Percentiles rank a stretch among this genome's conserved stretches.
Conservation (phyloP, 2,113 vertebrate species). For the Struthio camelus region DNA sequence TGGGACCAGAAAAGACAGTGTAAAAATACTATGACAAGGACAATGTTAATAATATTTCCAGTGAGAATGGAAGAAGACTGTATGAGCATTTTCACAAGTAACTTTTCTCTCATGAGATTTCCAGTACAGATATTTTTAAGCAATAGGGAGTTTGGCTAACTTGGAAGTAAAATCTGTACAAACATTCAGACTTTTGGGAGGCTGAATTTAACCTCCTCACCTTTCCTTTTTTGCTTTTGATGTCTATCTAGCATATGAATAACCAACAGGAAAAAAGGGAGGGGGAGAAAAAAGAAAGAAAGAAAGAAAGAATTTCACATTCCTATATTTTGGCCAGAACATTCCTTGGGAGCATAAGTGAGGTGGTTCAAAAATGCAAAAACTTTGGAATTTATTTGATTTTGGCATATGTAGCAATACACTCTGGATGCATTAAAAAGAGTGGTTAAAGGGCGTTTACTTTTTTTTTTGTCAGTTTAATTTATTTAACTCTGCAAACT, state of each 20-base stretch:
- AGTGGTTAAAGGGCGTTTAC: not conserved
- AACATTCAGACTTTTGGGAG: not conserved
- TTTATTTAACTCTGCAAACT: not conserved
- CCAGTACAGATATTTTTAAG: conserved; percentile 22
- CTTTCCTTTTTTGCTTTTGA: conserved; percentile 1
- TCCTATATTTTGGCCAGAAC: conserved; percentile 27
- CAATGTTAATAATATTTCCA: not conserved
- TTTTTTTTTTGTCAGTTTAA: not conserved
- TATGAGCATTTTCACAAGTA: not conserved
- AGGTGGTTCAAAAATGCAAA: conserved; percentile 19
- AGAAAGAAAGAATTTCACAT: conserved; percentile 11
- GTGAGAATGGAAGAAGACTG: not conserved
- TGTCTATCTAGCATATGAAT: conserved; percentile 1
- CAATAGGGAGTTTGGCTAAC: not conserved
- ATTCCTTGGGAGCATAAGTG: not conserved
- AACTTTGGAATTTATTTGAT: conserved; percentile 4
- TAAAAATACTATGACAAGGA: not conserved
- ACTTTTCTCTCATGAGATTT: not conserved
- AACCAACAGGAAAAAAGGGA: not conserved
- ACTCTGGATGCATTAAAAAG: not conserved
- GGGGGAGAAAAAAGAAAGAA: not conserved
- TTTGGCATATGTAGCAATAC: not conserved
- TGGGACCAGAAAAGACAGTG: not conserved
- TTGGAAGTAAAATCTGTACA: conserved; percentile 7
- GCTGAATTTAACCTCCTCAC: conserved; percentile 23